Conservation (phyloP, 2,113 vertebrate genomes). For the Neodontobutis hainanensis region DNA sequence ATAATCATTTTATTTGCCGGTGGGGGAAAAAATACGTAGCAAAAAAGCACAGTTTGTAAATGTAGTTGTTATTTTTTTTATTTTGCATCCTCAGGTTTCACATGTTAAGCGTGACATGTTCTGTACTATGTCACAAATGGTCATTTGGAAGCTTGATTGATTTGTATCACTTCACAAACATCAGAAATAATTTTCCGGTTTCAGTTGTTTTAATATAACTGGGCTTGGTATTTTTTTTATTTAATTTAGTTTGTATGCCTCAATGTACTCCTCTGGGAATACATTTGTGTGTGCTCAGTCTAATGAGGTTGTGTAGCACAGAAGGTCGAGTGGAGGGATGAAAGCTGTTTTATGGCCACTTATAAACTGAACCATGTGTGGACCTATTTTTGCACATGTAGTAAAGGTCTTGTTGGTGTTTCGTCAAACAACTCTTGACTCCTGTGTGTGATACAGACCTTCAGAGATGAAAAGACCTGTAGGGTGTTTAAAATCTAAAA, state of each 20-base stretch:
- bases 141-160: no score
- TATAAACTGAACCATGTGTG: conserved; percentile 66
- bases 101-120: no score
- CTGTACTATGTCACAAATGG: no score
- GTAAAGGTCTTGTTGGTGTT: conserved; percentile 15
- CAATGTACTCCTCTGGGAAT: conserved; percentile 5
- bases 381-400: conserved; percentile 14
- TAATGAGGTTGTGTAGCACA: conserved; percentile 28
- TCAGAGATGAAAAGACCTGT: conserved; percentile 2
- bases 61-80: no score
- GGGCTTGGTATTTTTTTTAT: neutral
- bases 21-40: no score
- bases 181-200: no score
- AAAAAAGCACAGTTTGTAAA: no score
- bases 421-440: conserved; percentile 50
- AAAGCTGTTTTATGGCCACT: conserved; percentile 56
- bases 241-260: neutral
- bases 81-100: no score
- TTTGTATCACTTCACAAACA: no score
- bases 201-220: neutral
- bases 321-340: conserved; percentile 34
- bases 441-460: neutral
- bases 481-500: conserved; percentile 27
- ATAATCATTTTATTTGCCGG: no score
- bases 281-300: neutral